Evolutionary conservation across 2,888 invertebrate genomes (phyloP).

Genomic region (Orchesella flavescens): DNA sequence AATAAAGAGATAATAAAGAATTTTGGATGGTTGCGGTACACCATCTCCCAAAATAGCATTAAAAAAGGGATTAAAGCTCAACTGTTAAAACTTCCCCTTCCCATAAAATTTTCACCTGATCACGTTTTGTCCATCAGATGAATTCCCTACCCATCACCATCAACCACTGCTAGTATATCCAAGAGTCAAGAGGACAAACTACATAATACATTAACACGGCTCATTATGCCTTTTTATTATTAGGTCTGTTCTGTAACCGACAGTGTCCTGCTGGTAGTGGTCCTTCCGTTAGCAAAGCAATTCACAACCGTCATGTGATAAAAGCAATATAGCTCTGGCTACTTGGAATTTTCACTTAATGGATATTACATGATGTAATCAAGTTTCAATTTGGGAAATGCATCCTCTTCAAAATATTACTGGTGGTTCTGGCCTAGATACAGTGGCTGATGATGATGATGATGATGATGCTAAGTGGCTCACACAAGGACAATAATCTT

Average conservation of each 20-base stretch:
- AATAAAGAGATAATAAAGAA: background rate
- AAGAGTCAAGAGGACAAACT: background rate
- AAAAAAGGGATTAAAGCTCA: background rate
- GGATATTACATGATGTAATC: conserved; percentile 45
- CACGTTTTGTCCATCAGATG: background rate
- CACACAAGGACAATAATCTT: too few species aligned
- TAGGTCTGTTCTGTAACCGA: background rate
- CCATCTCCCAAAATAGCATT: background rate
- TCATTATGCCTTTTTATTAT: conserved; percentile 6
- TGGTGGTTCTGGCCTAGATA: background rate
- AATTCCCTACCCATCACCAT: background rate
- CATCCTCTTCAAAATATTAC: conserved; percentile 18
- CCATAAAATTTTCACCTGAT: conserved; percentile 15
- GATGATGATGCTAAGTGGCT: too few species aligned
- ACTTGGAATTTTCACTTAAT: conserved; percentile 17
- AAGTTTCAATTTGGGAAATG: conserved; percentile 54
- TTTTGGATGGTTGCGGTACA: background rate
- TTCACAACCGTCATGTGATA: too few species aligned
- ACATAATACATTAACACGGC: conserved; percentile 23
- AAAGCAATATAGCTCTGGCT: too few species aligned
- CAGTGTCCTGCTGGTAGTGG: too few species aligned
- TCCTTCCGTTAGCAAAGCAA: too few species aligned
- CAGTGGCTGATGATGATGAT: too few species aligned
- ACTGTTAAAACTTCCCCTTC: background rate
- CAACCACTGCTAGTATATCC: too few species aligned